A percentile compares a stretch with the other conserved stretches of the same genome.
phyloP scores from a whole-genome alignment of 2,797 vertebrate genomes.

The Rhinatrema bivittatum region DNA sequence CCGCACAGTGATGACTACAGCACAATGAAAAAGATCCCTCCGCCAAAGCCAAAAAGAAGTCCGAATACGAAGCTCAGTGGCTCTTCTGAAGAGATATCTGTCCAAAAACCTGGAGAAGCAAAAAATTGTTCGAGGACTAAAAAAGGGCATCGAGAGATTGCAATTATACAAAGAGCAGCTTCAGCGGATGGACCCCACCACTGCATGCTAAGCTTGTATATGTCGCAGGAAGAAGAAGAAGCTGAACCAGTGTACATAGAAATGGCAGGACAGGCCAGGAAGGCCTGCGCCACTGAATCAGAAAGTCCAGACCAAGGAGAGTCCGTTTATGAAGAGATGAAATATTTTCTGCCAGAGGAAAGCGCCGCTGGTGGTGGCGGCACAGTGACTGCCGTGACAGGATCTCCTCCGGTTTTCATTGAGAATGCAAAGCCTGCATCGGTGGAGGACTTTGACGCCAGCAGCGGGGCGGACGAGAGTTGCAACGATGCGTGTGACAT shows the following conservation, averaged over 20 bases:
- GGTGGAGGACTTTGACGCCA: slow-evolving; percentile 23
- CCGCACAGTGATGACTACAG: slow-evolving; percentile 97
- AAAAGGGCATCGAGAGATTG: slow-evolving; percentile 49
- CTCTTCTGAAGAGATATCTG: slow-evolving; percentile 87
- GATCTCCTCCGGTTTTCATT: slow-evolving; percentile 46
- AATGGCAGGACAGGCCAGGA: slow-evolving; percentile 76
- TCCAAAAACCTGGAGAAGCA: slow-evolving; percentile 64
- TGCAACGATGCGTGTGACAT: slow-evolving; percentile 76
- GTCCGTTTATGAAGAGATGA: slow-evolving; percentile 97
- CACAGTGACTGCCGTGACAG: slow-evolving; percentile 47
- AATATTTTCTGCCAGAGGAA: slow-evolving; percentile 75
- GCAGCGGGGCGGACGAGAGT: slow-evolving; percentile 19
- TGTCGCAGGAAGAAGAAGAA: slow-evolving; percentile 66
- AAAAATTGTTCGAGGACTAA: slow-evolving; percentile 55
- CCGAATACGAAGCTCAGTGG: slow-evolving; percentile 90
- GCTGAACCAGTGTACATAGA: slow-evolving; percentile 83
- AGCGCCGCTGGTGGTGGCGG: slow-evolving; percentile 18
- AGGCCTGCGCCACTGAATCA: slow-evolving; percentile 52
- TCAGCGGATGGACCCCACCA: slow-evolving; percentile 62
- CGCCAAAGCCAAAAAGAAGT: slow-evolving; percentile 90
- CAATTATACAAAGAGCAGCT: slow-evolving; percentile 54
- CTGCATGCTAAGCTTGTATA: slow-evolving; percentile 50
- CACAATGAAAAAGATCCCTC: slow-evolving; percentile 90
- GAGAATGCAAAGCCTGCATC: slow-evolving; percentile 52
- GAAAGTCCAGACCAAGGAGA: slow-evolving; percentile 77